Base-by-base conservation (phyloP, 2,797 vertebrate genomes). In the Gobio occitaniae region DNA sequence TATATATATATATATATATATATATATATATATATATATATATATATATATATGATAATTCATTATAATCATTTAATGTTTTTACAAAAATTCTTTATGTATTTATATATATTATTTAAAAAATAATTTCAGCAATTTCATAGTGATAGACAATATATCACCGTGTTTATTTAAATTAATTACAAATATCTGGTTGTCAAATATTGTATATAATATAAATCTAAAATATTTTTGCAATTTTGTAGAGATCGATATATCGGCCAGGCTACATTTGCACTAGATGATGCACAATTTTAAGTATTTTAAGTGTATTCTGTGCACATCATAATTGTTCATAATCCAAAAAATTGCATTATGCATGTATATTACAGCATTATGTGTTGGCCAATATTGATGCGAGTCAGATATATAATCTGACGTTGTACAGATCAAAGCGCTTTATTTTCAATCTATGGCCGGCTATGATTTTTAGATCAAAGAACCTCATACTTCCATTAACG, bases 401-500 rank as follows among this genome's bases (percentile, higher is more conserved):
- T 65, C 16, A n/a, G 11, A 21, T 29, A 52, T 29, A 10, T 66
- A 21, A 50, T 38, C 75, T 16, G 32, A 68, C 16, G 25, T 38
- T 1, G 15, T 17, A 50, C 16, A 66, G 78, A 80, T 66, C 17
- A 80, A 68, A 68, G 25, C 61, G 21, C 44, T 65, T 56, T 6
- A 68, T 68, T 25, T 63, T 21, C 10, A 68, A 66, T 80, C 78
- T 32, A 47, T 48, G 41, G 16, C 41, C n/a, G 9, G 38, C n/a
- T 17, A 66, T 79, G 16, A 36, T 50, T 63, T 66, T 48, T 15
- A 69, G 29, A 80, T 68, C 78, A 68, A 29, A 56, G 52, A 25
- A 44, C 4, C 80, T 13, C 19, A 29, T 29, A 41, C n/a, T 1
- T 29, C 47, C 7, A 74, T 32, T 65, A 79, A 32, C 3, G 17